phyloP scores from a whole-genome alignment of 1,140 invertebrate species.

The Pinna nobilis region DNA sequence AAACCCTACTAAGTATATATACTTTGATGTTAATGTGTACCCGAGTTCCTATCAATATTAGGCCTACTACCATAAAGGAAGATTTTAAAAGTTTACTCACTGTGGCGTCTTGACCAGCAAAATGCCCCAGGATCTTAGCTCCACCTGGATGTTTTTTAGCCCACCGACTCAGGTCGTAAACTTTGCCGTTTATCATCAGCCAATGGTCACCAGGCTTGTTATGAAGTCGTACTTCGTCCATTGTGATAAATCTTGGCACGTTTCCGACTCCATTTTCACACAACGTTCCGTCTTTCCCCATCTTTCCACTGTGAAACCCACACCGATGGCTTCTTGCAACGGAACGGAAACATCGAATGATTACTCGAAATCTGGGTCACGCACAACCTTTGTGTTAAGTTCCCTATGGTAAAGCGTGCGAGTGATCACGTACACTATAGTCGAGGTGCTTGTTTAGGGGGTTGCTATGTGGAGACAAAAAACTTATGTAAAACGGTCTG shows the following conservation, averaged over 20 bases:
- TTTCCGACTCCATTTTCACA: constrained; percentile 12
- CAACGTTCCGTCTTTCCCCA: constrained; percentile 39
- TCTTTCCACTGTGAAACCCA: constrained; percentile 11
- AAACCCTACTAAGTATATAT: too few relatives aligned
- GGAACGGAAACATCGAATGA: too few relatives aligned
- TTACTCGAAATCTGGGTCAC: neutral
- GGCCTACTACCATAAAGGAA: neutral
- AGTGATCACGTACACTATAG: neutral
- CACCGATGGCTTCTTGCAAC: too few relatives aligned
- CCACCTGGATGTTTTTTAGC: constrained; percentile 73
- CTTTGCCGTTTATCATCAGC: constrained; percentile 69
- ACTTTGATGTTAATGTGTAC: too few relatives aligned
- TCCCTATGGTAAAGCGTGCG: neutral
- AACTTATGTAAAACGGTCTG: too few relatives aligned
- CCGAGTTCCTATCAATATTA: too few relatives aligned
- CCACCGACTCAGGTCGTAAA: constrained; percentile 72
- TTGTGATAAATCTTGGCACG: neutral
- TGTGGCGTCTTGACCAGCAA: constrained; percentile 73
- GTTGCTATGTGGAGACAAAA: too few relatives aligned
- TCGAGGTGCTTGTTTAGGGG: constrained; percentile 7
- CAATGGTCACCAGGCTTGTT: constrained; percentile 63
- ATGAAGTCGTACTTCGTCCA: constrained; percentile 65
- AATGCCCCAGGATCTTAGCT: constrained; percentile 68
- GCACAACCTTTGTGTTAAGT: neutral
- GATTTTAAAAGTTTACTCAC: constrained; percentile 48